Base-by-base conservation (phyloP, 2,113 vertebrate species). In the Uropsilus gracilis region DNA sequence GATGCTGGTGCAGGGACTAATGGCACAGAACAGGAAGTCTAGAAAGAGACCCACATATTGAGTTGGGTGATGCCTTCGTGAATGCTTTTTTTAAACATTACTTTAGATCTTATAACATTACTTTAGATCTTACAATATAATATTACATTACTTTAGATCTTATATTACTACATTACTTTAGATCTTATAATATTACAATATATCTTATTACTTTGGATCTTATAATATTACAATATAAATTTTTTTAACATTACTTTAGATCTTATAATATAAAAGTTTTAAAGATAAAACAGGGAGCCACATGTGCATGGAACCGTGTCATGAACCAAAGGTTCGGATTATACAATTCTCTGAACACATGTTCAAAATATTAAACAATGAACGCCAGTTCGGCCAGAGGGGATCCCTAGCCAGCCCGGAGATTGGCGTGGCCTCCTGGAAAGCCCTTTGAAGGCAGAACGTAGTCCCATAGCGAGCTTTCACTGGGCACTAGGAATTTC, bases 141-240 rank as follows among this genome's bases (percentile, higher is more conserved):
- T n/a, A n/a, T n/a, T n/a, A n/a, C n/a, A n/a, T n/a, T n/a, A n/a
- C n/a, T n/a, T n/a, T n/a, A n/a, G n/a, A n/a, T n/a, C n/a, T n/a
- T n/a, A n/a, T n/a, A n/a, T n/a, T n/a, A n/a, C n/a, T n/a, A n/a
- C n/a, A n/a, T n/a, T n/a, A n/a, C n/a, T n/a, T n/a, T n/a, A n/a
- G n/a, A 22, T 55, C 53, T 55, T n/a, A n/a, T n/a, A n/a, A n/a
- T n/a, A n/a, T n/a, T n/a, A n/a, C n/a, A n/a, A n/a, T n/a, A n/a
- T n/a, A n/a, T n/a, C n/a, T n/a, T n/a, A n/a, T n/a, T n/a, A n/a
- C n/a, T n/a, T n/a, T n/a, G n/a, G n/a, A 22, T 55, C 53, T 55
- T 55, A 48, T 30, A 57, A n/a, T 75, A 61, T 89, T 77, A 93
- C 63, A 93, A 93, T n/a, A n/a, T n/a, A n/a, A n/a, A n/a, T n/a